These are phyloP conservation scores for Nemurella pictetii DNA, from an alignment of 2,888 invertebrate species.

Conservation along the genomic window DNA sequence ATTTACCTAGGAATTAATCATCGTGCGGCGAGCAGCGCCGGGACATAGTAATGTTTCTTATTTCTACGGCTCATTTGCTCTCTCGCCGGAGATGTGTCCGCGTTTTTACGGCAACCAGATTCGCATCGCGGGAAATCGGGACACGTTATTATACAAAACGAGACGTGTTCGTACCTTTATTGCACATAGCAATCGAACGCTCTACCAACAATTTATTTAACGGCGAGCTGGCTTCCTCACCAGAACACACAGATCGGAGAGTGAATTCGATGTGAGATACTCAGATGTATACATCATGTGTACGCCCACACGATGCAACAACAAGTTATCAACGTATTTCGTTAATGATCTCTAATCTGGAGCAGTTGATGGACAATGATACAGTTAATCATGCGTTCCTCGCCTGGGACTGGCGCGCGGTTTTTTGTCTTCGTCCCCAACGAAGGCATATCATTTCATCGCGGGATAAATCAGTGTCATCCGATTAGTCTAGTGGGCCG, in stretches of 20 bases:
- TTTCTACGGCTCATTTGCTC: not conserved
- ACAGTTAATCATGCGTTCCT: not conserved
- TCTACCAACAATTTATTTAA: not conserved
- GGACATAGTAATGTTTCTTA: too few species aligned
- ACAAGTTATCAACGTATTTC: not conserved
- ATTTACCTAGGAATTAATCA: not conserved
- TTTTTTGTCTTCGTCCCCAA: not conserved
- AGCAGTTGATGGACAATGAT: not conserved
- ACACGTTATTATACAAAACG: too few species aligned
- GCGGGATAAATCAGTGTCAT: not conserved
- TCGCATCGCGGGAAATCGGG: not conserved
- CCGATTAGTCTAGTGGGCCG: not conserved
- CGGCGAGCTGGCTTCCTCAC: too few species aligned
- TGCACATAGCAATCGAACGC: not conserved
- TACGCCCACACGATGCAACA: not conserved
- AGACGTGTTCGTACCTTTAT: not conserved
- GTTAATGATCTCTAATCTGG: not conserved
- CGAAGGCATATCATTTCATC: not conserved
- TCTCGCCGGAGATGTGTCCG: not conserved
- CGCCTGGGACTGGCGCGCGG: not conserved
- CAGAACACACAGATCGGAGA: too few species aligned
- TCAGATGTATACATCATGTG: too few species aligned
- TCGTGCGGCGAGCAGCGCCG: not conserved
- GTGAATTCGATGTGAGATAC: too few species aligned
- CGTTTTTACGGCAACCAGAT: not conserved